Evolutionary conservation across 2,113 vertebrate genomes (phyloP), one percentile per base, ranked within the genome.

Genomic region (Herpetotheres cachinnans): DNA sequence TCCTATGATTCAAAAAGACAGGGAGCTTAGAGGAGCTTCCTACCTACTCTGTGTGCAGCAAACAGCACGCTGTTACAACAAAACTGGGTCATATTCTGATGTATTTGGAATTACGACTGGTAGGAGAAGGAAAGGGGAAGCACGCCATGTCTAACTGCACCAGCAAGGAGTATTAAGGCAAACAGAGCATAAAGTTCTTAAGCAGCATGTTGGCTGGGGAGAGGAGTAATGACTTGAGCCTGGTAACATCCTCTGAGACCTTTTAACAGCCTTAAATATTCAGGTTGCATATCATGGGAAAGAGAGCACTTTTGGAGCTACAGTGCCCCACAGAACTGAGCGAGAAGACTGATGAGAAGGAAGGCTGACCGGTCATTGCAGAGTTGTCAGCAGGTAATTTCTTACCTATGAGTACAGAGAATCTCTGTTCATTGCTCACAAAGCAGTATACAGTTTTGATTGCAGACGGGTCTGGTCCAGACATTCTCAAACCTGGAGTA

Each of bases 101-200:
- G 29, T 59, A 30, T 91, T 91, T 90, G 55, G 85, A 87, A 82
- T 79, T 76, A 84, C 26, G 4, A 58, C 77, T 79, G 56, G 22
- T 63, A 52, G 47, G 63, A 92, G 36, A 89, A 83, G 44, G 47
- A 24, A 36, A 47, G 30, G 40, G 32, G 72, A 71, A 55, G 47
- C 59, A 63, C 1, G 0, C 18, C 55, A 66, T 12, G 4, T 71
- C 55, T 40, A 83, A 89, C 10, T 3, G 85, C 74, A 77, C 71
- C 50, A 16, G 83, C 47, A 71, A 96, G 78, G 67, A 84, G 89
- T 84, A 87, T 82, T 91, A 93, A 86, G 89, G 74, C 95, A 96
- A 96, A 87, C 81, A 95, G 91, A 96, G 93, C 93, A 93, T 87
- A 76, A 96, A 93, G 89, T 94, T 65, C 66, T 96, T 87, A 95